Percentiles rank a stretch among this genome's conserved stretches.
Evolutionary conservation across 2,888 invertebrate genomes (phyloP).

Genomic region (Megamerina dolium): DNA sequence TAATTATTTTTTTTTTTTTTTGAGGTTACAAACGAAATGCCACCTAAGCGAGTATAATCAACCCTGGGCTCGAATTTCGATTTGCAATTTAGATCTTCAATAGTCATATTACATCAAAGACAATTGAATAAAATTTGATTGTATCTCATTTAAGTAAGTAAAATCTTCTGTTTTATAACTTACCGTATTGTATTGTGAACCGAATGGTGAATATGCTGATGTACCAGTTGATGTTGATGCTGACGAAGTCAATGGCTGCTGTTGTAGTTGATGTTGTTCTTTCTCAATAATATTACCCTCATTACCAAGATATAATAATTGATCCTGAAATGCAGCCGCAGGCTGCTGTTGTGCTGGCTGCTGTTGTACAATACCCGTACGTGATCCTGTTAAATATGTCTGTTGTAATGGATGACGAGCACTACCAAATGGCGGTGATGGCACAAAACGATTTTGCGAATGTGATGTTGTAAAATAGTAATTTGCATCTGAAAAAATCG

Average conservation of each 20-base stretch:
- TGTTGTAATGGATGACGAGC: slow-evolving; percentile 16
- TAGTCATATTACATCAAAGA: too few species aligned
- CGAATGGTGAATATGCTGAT: slow-evolving; percentile 32
- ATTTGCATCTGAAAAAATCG: slow-evolving; percentile 34
- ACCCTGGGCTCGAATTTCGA: too few species aligned
- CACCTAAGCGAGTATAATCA: too few species aligned
- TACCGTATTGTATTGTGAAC: slow-evolving; percentile 30
- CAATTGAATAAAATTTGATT: too few species aligned
- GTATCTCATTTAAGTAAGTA: too few species aligned
- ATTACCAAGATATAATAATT: slow-evolving; percentile 41
- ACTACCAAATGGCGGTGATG: slow-evolving; percentile 38
- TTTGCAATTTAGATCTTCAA: too few species aligned
- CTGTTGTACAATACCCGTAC: slow-evolving; percentile 25
- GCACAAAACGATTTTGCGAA: slow-evolving; percentile 46
- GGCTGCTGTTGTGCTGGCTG: too few species aligned
- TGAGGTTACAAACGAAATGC: too few species aligned
- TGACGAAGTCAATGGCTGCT: slow-evolving; percentile 19
- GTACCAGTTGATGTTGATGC: slow-evolving; percentile 22
- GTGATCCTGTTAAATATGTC: slow-evolving; percentile 15
- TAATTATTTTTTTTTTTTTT: too few species aligned
- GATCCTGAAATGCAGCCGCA: slow-evolving; percentile 46
- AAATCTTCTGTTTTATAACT: too few species aligned
- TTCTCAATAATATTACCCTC: too few species aligned
- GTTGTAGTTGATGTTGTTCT: slow-evolving; percentile 21
- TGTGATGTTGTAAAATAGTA: slow-evolving; percentile 40